Evolutionary conservation across 2,888 invertebrate genomes (phyloP).

Genomic region (Coenonympha arcania): DNA sequence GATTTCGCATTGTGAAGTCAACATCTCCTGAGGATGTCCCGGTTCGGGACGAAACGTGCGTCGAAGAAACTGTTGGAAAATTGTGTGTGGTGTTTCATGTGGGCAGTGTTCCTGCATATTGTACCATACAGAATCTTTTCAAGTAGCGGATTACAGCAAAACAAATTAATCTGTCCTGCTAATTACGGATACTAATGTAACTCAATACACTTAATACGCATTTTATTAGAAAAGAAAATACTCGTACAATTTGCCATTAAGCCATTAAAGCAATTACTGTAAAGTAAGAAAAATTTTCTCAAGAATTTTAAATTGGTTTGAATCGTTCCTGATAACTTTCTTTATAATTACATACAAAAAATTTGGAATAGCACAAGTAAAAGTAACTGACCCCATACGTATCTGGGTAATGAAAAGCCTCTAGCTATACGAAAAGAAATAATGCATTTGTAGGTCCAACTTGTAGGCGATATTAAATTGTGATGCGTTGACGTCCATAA

Average conservation of each 20-base stretch:
- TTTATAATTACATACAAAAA: conserved; percentile 46
- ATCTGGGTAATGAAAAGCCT: conserved; percentile 42
- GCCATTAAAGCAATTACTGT: not conserved
- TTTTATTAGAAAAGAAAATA: too few species aligned
- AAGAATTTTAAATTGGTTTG: not conserved
- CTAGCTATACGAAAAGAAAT: conserved; percentile 45
- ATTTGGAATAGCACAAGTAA: conserved; percentile 43
- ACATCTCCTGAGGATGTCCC: too few species aligned
- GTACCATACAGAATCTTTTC: too few species aligned
- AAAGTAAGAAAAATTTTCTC: not conserved
- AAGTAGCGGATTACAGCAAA: too few species aligned
- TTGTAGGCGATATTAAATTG: conserved; percentile 50
- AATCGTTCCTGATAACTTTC: conserved; percentile 13
- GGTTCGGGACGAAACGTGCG: too few species aligned
- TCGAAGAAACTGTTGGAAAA: too few species aligned
- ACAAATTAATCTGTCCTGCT: too few species aligned
- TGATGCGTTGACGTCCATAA: conserved; percentile 39
- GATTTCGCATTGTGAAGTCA: too few species aligned
- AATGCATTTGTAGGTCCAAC: conserved; percentile 60
- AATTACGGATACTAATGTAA: too few species aligned
- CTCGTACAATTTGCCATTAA: not conserved
- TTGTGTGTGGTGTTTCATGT: too few species aligned
- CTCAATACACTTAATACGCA: too few species aligned
- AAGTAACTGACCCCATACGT: conserved; percentile 53
- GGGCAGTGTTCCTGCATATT: too few species aligned